These are phyloP conservation scores for Philotrypesis tridentata DNA, from an alignment of 1,140 invertebrate genomes.

Conservation along the genomic window DNA sequence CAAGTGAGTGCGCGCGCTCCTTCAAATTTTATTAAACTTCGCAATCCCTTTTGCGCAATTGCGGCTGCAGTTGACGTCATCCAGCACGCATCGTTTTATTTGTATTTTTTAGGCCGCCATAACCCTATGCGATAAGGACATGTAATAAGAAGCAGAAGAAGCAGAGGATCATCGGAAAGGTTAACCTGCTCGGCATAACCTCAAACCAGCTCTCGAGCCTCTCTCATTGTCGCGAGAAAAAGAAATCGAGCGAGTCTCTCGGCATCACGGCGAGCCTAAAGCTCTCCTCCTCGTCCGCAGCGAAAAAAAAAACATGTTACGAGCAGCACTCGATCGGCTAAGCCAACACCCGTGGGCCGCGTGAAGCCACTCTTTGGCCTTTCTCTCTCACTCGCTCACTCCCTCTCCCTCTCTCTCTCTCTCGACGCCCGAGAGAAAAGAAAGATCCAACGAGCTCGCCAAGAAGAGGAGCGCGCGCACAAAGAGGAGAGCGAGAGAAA, in stretches of 20 bases:
- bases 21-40: too few relatives aligned
- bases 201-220: not conserved
- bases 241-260: not conserved
- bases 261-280: not conserved
- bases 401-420: not conserved
- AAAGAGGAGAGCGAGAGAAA: not conserved
- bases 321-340: not conserved
- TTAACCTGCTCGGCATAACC: not conserved
- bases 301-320: slow-evolving; percentile 19
- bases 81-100: too few relatives aligned
- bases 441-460: not conserved
- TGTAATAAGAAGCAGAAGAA: too few relatives aligned
- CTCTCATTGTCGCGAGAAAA: not conserved
- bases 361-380: not conserved
- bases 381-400: not conserved
- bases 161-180: not conserved
- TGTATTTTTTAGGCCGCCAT: too few relatives aligned
- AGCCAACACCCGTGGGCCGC: not conserved
- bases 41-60: too few relatives aligned
- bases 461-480: not conserved
- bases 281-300: not conserved
- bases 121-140: too few relatives aligned
- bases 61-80: too few relatives aligned
- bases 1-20: too few relatives aligned
- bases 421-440: not conserved